These are phyloP conservation scores for Pollenia labialis DNA, from an alignment of 2,888 invertebrate genomes.

Conservation along the genomic window DNA sequence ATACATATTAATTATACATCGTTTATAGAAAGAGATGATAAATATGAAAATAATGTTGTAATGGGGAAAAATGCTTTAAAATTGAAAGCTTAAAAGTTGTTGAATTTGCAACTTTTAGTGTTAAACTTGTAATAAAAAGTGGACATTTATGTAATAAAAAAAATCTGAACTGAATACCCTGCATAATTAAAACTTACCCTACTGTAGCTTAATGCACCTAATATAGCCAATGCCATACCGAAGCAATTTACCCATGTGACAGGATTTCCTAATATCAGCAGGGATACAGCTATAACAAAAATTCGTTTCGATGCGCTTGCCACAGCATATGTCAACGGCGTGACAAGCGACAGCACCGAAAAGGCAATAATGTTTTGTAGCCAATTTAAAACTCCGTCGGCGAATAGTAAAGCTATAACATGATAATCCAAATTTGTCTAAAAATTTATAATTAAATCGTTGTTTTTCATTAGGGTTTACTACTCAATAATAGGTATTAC, in stretches of 20 bases:
- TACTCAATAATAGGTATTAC: conserved; percentile 76
- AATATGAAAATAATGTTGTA: too few relatives aligned
- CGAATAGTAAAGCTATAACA: conserved; percentile 87
- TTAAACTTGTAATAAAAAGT: too few relatives aligned
- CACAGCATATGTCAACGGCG: conserved; percentile 97
- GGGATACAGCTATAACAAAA: conserved; percentile 94
- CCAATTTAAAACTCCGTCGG: conserved; percentile 96
- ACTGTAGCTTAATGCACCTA: conserved; percentile 96
- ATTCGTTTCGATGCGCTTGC: conserved; percentile 97
- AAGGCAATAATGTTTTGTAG: conserved; percentile 98
- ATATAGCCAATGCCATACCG: conserved; percentile 95
- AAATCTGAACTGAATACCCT: background rate
- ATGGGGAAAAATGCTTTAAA: too few relatives aligned
- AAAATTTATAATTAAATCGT: conserved; percentile 74
- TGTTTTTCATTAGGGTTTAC: background rate
- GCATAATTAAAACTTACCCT: conserved; percentile 85
- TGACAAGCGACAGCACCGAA: conserved; percentile 94
- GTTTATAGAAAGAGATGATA: too few relatives aligned
- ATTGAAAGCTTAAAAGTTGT: too few relatives aligned
- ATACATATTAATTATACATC: too few relatives aligned
- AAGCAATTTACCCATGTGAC: conserved; percentile 93
- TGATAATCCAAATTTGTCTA: conserved; percentile 85
- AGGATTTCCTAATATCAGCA: conserved; percentile 95
- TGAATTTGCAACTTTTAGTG: too few relatives aligned
- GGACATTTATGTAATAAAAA: background rate